Percentiles rank a stretch among this genome's conserved stretches.
Evolutionary conservation across 1,140 invertebrate genomes (phyloP).

Genomic region (Heliconius nattereri): DNA sequence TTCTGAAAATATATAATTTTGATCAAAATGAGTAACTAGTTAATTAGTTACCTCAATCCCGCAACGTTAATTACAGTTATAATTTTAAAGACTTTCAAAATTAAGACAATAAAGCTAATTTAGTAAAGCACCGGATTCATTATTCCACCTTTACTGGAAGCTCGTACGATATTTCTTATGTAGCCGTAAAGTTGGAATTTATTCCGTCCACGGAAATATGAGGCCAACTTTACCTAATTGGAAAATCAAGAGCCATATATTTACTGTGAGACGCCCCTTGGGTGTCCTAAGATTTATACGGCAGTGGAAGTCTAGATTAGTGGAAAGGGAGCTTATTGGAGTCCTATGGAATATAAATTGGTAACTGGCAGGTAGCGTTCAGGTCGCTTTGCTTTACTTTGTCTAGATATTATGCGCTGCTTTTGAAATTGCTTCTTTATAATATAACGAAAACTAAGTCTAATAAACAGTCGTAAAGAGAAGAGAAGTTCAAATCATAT

Average conservation of each 20-base stretch:
- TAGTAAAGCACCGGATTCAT: constrained; percentile 15
- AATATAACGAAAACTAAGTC: no score
- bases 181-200: constrained; percentile 50
- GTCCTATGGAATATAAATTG: constrained; percentile 29
- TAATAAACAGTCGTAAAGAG: no score
- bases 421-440: not conserved
- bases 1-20: no score
- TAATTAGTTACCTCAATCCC: not conserved
- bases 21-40: no score
- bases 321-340: constrained; percentile 27
- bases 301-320: constrained; percentile 55
- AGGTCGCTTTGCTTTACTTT: not conserved
- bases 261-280: constrained; percentile 42
- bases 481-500: no score
- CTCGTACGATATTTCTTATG: constrained; percentile 18
- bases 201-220: constrained; percentile 63
- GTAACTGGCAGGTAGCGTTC: not conserved
- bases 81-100: constrained; percentile 6
- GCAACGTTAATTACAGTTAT: constrained; percentile 6
- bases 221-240: constrained; percentile 68
- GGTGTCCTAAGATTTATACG: constrained; percentile 56
- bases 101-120: constrained; percentile 13
- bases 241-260: constrained; percentile 68
- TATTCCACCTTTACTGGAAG: constrained; percentile 21
- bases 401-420: not conserved